Conservation (phyloP, 1,140 invertebrate genomes). For the Apis dorsata region DNA sequence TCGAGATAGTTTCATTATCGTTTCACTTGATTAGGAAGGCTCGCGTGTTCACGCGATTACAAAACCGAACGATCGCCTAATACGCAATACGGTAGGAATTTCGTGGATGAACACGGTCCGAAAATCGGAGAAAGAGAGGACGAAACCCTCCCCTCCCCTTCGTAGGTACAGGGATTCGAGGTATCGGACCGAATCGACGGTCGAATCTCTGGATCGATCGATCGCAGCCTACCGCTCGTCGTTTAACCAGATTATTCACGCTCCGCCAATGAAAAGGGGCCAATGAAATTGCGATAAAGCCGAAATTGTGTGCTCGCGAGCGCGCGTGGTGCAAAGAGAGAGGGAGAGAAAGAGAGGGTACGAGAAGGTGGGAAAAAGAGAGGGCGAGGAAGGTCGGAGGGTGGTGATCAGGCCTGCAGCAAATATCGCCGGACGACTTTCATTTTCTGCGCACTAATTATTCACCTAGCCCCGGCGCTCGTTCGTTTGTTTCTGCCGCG, state of each 20-base stretch:
- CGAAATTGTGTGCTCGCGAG: constrained; percentile 63
- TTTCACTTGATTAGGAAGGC: constrained; percentile 37
- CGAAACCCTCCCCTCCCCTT: background rate
- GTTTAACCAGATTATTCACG: constrained; percentile 72
- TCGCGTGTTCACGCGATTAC: constrained; percentile 46
- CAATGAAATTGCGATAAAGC: constrained; percentile 72
- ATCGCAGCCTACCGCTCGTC: constrained; percentile 54
- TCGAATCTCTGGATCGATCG: constrained; percentile 58
- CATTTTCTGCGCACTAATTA: constrained; percentile 74
- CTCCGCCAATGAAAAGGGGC: constrained; percentile 64
- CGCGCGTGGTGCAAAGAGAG: constrained; percentile 3
- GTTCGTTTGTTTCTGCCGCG: constrained; percentile 70
- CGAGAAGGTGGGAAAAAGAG: too few species aligned
- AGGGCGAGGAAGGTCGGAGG: background rate
- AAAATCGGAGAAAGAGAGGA: background rate
- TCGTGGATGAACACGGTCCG: constrained; percentile 25
- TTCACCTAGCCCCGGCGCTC: constrained; percentile 65
- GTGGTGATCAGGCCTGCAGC: constrained; percentile 59
- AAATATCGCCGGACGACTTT: constrained; percentile 73
- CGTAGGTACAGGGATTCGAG: background rate
- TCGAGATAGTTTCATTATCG: constrained; percentile 39
- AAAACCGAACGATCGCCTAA: constrained; percentile 53
- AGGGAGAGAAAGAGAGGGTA: constrained; percentile 2
- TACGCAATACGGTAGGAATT: constrained; percentile 47
- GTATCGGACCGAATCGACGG: constrained; percentile 47